Evolutionary conservation across 2,797 vertebrate genomes (phyloP).

Genomic region (Selene dorsalis): DNA sequence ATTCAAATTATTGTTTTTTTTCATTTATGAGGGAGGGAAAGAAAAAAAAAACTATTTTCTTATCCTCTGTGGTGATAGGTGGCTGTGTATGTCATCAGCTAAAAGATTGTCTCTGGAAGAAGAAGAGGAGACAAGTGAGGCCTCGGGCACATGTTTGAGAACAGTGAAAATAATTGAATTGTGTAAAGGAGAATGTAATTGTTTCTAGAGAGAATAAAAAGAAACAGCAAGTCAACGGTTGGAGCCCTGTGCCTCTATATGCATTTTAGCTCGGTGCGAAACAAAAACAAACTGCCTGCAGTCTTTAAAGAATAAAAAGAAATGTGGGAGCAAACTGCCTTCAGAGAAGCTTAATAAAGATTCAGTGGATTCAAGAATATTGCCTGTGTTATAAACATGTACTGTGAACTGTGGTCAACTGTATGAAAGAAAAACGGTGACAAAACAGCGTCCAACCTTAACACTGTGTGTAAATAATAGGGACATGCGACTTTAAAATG

Average conservation of each 20-base stretch:
- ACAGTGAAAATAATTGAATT: constrained; percentile 77
- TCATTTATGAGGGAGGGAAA: constrained; percentile 45
- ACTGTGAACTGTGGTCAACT: not conserved
- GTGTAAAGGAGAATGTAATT: constrained; percentile 78
- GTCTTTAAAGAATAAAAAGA: constrained; percentile 21
- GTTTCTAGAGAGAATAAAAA: constrained; percentile 66
- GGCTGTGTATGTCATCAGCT: constrained; percentile 71
- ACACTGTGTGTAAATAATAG: not conserved
- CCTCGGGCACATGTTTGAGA: constrained; percentile 68
- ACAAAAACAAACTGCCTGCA: constrained; percentile 51
- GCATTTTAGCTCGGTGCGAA: constrained; percentile 28
- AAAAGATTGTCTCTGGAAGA: constrained; percentile 68
- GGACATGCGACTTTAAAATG: constrained; percentile 1
- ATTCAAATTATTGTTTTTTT: constrained; percentile 73
- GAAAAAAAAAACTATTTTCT: constrained; percentile 44
- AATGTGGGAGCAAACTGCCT: constrained; percentile 24
- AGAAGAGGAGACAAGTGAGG: constrained; percentile 62
- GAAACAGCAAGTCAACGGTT: constrained; percentile 6
- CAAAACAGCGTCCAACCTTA: not conserved
- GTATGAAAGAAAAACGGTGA: not conserved
- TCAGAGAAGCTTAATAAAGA: constrained; percentile 35
- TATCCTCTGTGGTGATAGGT: constrained; percentile 56
- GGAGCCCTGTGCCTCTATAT: constrained; percentile 5
- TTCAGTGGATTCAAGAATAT: constrained; percentile 4
- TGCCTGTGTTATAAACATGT: not conserved